These are phyloP conservation scores for Acromyrmex echinatior DNA, from an alignment of 1,140 invertebrate genomes.

Conservation along the genomic window DNA sequence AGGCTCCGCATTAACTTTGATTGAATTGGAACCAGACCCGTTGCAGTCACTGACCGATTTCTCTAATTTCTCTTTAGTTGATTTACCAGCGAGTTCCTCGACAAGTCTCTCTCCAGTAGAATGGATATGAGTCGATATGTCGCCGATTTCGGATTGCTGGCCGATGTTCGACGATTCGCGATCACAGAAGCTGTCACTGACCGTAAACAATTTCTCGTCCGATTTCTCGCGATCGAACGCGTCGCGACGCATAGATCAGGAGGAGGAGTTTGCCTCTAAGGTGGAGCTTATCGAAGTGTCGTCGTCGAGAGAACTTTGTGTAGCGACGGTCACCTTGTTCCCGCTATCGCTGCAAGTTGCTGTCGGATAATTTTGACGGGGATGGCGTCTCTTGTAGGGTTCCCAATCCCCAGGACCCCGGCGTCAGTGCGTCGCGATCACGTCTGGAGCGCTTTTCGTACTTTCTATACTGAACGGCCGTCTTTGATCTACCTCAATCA, in stretches of 20 bases:
- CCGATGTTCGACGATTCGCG: constrained; percentile 1
- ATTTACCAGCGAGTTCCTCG: background rate
- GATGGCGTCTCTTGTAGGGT: constrained; percentile 88
- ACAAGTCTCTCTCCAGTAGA: background rate
- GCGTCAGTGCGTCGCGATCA: constrained; percentile 94
- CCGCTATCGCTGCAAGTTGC: constrained; percentile 13
- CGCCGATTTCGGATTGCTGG: background rate
- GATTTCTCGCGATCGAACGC: constrained; percentile 59
- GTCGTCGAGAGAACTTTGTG: constrained; percentile 83
- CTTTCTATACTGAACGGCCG: constrained; percentile 92
- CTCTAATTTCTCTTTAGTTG: background rate
- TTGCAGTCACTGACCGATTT: background rate
- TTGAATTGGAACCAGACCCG: background rate
- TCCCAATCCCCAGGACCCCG: constrained; percentile 87
- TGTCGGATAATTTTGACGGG: constrained; percentile 80
- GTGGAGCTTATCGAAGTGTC: constrained; percentile 79
- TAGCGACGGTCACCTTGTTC: constrained; percentile 79
- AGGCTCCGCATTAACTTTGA: constrained; percentile 17
- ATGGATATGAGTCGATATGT: background rate
- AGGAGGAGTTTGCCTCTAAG: constrained; percentile 77
- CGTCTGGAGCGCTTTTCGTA: constrained; percentile 94
- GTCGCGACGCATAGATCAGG: constrained; percentile 79
- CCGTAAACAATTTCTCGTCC: background rate
- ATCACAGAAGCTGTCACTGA: constrained; percentile 1
- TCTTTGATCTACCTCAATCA: constrained; percentile 89